These are phyloP conservation scores for Danionella cerebrum DNA, from an alignment of 2,113 vertebrate species.

Conservation along the genomic window DNA sequence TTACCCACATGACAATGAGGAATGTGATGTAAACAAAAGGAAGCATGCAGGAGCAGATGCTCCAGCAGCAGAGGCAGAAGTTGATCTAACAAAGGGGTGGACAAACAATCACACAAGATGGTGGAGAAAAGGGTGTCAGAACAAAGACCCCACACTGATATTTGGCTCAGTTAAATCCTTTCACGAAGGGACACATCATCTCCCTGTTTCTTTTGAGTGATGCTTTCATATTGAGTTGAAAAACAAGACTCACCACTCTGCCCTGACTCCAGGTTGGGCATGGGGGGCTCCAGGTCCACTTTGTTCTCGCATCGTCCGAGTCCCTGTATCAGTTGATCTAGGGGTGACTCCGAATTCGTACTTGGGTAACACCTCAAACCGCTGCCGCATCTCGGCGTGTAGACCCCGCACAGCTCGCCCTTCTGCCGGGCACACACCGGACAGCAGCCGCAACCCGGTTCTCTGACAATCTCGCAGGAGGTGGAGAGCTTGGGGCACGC, in stretches of 20 bases:
- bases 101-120: constrained; percentile 15
- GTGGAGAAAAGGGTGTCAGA: constrained; percentile 3
- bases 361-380: constrained; percentile 78
- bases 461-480: constrained; percentile 75
- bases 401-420: constrained; percentile 79
- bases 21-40: neutral
- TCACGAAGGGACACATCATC: neutral
- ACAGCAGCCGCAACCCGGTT: constrained; percentile 82
- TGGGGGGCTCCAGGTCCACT: constrained; percentile 55
- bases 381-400: constrained; percentile 78
- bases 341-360: constrained; percentile 67
- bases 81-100: constrained; percentile 3
- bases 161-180: neutral
- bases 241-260: constrained; percentile 51
- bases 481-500: constrained; percentile 53
- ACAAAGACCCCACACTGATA: constrained; percentile 9
- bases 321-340: constrained; percentile 80
- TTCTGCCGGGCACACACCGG: constrained; percentile 71
- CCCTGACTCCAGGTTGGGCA: constrained; percentile 39
- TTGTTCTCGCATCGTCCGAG: constrained; percentile 73
- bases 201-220: neutral
- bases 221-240: neutral
- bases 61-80: neutral
- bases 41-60: neutral
- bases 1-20: too few species aligned